Evolutionary conservation across 2,888 invertebrate genomes (phyloP).

Genomic region (Selenia dentaria): DNA sequence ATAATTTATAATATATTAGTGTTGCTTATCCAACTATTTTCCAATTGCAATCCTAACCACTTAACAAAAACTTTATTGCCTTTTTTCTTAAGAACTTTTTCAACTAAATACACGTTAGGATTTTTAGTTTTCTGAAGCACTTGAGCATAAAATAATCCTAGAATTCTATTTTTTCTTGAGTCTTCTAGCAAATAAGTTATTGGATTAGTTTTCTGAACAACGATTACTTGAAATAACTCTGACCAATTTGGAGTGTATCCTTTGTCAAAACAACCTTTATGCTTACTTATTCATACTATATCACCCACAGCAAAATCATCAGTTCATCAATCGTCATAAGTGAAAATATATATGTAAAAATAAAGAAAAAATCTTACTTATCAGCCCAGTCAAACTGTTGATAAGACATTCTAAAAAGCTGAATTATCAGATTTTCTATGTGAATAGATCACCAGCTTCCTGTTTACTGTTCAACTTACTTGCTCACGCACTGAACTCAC

Average conservation of each 20-base stretch:
- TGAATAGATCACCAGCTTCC: too few species aligned
- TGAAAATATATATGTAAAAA: too few species aligned
- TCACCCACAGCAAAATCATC: constrained; percentile 4
- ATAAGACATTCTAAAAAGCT: too few species aligned
- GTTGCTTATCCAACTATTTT: constrained; percentile 9
- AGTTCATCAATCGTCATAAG: too few species aligned
- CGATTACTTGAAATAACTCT: constrained; percentile 9
- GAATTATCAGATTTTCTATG: too few species aligned
- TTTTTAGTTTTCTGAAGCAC: constrained; percentile 33
- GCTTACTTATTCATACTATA: constrained; percentile 21
- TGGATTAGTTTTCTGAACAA: constrained; percentile 1
- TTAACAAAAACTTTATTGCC: constrained; percentile 7
- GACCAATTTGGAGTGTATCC: constrained; percentile 43
- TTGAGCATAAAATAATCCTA: constrained; percentile 9
- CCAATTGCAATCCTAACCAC: constrained; percentile 5
- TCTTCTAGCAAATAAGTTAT: constrained; percentile 13
- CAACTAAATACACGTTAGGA: constrained; percentile 40
- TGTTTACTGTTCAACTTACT: too few species aligned
- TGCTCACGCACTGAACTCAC: too few species aligned
- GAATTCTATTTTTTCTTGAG: constrained; percentile 1
- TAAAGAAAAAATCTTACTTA: too few species aligned
- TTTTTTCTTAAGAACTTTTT: constrained; percentile 23
- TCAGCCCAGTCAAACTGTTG: too few species aligned
- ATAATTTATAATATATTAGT: neutral
- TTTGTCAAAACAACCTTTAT: constrained; percentile 31